Base-by-base conservation (phyloP, 2,888 invertebrate species). In the Plagodis pulveraria region DNA sequence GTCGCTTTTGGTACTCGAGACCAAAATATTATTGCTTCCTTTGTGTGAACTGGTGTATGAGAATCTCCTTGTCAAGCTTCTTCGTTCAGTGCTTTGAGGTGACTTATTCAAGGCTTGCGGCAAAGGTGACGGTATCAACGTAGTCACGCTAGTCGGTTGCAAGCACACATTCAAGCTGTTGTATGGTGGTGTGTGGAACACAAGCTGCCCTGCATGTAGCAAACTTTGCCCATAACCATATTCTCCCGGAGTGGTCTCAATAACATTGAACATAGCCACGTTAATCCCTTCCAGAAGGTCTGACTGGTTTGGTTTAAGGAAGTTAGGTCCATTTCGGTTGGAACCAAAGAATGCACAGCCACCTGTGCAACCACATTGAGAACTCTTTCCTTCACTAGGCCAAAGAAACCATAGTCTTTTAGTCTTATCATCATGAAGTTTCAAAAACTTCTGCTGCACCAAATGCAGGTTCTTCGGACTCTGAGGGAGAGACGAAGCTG, bases 361-460 rank as follows among this genome's bases (percentile, higher is more conserved):
- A 4, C 99, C 99, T 36, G 97, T 96, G 83, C 99, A 99, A 0
- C 99, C 99, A 82, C 99, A 99, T 70, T 96, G 97, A 0, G 94
- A 91, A 58, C 93, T 93, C 69, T 95, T 95, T 2, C 94, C 94
- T 70, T 96, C 95, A 12, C 93, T 93, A 0, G 97, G 95, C 99
- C 99, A 99, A 34, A 99, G 87, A 81, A 99, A 99, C 98, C 98
- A 98, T 40, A 99, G 90, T 58, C 98, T 94, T 78, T 97, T 97
- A 0, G 95, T 95, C 70, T 96, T 95, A 32, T 95, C 95, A 86
- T 99, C 99, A 73, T 97, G 97, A 49, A 95, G 94, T 76, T 95
- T 96, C 45, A 98, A 83, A 81, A 97, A 96, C 93, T 96, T 96
- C 74, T 97, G 97, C 81, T 98, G 97, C 10, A 96, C 95, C 32